These are phyloP conservation scores for Limnephilus marmoratus DNA, from an alignment of 2,888 invertebrate genomes.

Conservation along the genomic window DNA sequence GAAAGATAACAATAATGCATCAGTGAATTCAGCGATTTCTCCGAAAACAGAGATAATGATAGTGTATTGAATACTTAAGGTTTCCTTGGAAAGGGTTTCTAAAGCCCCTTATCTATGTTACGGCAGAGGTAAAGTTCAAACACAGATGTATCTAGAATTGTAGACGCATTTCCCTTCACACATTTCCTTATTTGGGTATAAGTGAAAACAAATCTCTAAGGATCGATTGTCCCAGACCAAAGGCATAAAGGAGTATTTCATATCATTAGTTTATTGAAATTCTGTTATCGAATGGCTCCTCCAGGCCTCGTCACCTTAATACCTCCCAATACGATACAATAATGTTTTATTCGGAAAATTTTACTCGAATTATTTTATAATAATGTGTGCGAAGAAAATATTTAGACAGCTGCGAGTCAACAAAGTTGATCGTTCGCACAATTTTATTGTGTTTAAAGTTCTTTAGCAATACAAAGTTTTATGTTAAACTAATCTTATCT, in stretches of 20 bases:
- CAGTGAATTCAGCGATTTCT: background rate
- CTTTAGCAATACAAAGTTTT: background rate
- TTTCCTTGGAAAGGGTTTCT: background rate
- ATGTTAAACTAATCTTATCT: too few relatives aligned
- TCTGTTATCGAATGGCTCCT: background rate
- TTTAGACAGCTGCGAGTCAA: background rate
- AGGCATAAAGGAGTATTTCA: slow-evolving; percentile 5
- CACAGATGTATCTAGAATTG: background rate
- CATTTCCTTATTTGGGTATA: background rate
- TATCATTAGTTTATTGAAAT: slow-evolving; percentile 13
- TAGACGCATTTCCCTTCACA: background rate
- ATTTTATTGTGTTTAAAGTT: background rate
- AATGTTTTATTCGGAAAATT: background rate
- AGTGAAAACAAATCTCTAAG: slow-evolving; percentile 14
- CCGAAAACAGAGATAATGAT: background rate
- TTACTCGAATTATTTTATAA: background rate
- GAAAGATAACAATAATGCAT: background rate
- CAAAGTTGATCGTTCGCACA: background rate
- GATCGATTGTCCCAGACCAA: background rate
- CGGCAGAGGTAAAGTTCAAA: background rate
- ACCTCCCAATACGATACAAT: background rate
- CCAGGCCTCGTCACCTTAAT: background rate
- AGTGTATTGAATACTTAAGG: background rate
- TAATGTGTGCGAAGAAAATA: background rate
- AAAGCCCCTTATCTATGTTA: background rate